Conservation (phyloP, 92 coral and sea anemone genomes). For the Meandrina meandrites region DNA sequence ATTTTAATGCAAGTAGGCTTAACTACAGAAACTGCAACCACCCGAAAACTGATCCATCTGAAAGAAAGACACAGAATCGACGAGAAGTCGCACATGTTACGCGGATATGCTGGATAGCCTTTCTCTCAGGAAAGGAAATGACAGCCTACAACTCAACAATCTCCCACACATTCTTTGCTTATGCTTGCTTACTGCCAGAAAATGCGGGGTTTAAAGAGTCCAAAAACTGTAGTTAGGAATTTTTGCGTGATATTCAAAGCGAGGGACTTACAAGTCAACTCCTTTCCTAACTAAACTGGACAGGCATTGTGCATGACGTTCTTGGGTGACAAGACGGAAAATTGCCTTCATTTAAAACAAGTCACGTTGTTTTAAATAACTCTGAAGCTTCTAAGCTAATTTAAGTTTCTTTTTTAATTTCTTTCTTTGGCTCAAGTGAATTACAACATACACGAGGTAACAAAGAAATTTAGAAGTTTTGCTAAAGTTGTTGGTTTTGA, state of each 20-base stretch:
- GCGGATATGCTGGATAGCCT: background rate
- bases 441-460: background rate
- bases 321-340: background rate
- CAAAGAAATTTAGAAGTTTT: background rate
- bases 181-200: background rate
- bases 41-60: background rate
- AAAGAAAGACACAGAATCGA: background rate
- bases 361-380: background rate
- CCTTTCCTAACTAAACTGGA: background rate
- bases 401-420: background rate
- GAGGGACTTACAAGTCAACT: background rate
- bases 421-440: background rate
- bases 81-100: background rate
- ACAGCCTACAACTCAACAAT: background rate
- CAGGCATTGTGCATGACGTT: background rate
- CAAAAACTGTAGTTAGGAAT: background rate
- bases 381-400: background rate
- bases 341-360: background rate
- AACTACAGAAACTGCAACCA: background rate
- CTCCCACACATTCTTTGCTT: background rate
- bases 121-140: conserved; percentile 23
- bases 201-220: background rate
- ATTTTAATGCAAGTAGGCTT: background rate
- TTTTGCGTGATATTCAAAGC: background rate
- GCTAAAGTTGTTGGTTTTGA: background rate